Conservation (phyloP, 2,888 invertebrate genomes). For the Ernsta delagoae region DNA sequence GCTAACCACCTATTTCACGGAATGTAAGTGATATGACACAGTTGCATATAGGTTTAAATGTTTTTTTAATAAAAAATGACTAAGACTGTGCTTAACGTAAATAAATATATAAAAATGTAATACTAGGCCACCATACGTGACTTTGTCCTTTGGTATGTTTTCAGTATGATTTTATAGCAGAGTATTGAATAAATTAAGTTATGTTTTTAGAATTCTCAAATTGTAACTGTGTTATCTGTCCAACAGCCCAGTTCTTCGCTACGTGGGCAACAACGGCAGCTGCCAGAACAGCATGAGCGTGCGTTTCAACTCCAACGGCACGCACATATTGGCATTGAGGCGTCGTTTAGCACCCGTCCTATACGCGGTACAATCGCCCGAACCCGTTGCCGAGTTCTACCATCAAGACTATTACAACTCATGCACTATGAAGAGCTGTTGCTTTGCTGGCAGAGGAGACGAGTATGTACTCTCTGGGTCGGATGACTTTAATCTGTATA, state of each 20-base stretch:
- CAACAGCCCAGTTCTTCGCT: constrained; percentile 88
- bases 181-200: too few relatives aligned
- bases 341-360: constrained; percentile 95
- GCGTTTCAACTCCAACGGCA: constrained; percentile 93
- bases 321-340: constrained; percentile 91
- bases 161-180: too few relatives aligned
- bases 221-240: background rate
- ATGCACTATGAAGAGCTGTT: constrained; percentile 98
- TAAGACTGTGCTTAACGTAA: too few relatives aligned
- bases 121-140: too few relatives aligned
- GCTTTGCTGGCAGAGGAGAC: constrained; percentile 95
- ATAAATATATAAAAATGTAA: too few relatives aligned
- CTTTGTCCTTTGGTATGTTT: too few relatives aligned
- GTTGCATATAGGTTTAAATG: too few relatives aligned
- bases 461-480: constrained; percentile 96
- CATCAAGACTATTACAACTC: constrained; percentile 97
- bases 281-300: constrained; percentile 95
- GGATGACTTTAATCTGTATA: constrained; percentile 97
- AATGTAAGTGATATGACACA: too few relatives aligned
- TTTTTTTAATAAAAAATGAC: too few relatives aligned
- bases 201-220: too few relatives aligned
- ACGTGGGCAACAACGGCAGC: constrained; percentile 86
- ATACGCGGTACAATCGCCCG: constrained; percentile 88
- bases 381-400: constrained; percentile 93
- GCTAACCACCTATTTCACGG: too few relatives aligned